Evolutionary conservation across 2,113 vertebrate genomes (phyloP).

Genomic region (Platysternon megacephalum): DNA sequence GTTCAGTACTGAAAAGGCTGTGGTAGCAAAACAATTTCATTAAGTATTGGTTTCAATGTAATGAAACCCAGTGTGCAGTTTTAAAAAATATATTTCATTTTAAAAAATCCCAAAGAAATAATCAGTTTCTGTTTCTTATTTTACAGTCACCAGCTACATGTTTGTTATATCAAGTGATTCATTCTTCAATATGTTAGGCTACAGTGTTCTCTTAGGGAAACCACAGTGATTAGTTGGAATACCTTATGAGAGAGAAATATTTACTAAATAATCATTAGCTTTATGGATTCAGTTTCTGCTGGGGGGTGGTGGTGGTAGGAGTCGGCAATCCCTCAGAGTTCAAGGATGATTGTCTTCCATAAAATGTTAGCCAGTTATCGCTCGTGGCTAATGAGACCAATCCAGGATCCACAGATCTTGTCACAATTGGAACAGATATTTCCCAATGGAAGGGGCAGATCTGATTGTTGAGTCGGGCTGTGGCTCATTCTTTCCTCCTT

Average conservation of each 20-base stretch:
- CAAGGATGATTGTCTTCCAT: neutral
- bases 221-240: neutral
- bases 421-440: neutral
- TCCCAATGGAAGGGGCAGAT: neutral
- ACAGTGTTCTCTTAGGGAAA: neutral
- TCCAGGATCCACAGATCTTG: neutral
- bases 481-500: neutral
- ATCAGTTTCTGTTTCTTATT: rapidly evolving
- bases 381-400: neutral
- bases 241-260: neutral
- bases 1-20: neutral
- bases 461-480: neutral
- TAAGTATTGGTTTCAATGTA: neutral
- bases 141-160: neutral
- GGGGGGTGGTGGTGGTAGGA: neutral
- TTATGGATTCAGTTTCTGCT: neutral
- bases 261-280: neutral
- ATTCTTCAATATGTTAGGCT: neutral
- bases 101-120: neutral
- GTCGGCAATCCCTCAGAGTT: neutral
- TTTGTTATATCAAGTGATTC: rapidly evolving
- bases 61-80: neutral
- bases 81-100: neutral
- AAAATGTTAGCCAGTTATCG: neutral
- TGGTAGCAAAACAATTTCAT: neutral